Evolutionary conservation across 1,140 invertebrate species (phyloP).

Genomic region (Euura lappo): DNA sequence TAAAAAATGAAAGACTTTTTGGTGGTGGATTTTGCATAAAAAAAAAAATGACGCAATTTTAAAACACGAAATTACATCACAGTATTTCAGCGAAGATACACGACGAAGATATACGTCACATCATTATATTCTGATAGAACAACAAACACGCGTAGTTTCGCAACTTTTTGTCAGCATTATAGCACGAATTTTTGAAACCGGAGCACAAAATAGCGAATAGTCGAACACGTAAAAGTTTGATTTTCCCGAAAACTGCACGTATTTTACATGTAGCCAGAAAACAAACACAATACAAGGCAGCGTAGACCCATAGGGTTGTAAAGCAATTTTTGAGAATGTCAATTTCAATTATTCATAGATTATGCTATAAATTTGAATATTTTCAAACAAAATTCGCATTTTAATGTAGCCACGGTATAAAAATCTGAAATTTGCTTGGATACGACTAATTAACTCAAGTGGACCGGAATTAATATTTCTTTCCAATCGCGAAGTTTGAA

Average conservation of each 20-base stretch:
- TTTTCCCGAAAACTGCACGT: background rate
- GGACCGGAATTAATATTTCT: background rate
- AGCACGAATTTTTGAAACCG: background rate
- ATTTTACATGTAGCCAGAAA: background rate
- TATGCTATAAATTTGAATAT: background rate
- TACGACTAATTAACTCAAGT: too few relatives aligned
- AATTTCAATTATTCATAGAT: background rate
- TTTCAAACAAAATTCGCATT: background rate
- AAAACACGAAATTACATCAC: too few relatives aligned
- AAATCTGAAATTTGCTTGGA: too few relatives aligned
- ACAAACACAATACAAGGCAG: background rate
- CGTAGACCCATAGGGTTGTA: conserved; percentile 4
- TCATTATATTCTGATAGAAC: too few relatives aligned
- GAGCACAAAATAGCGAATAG: conserved; percentile 1
- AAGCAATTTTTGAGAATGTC: background rate
- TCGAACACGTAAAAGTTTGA: background rate
- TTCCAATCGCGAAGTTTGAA: background rate
- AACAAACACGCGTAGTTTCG: too few relatives aligned
- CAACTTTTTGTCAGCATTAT: background rate
- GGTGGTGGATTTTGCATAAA: too few relatives aligned
- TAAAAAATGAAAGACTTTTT: too few relatives aligned
- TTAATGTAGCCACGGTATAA: too few relatives aligned
- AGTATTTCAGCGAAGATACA: too few relatives aligned
- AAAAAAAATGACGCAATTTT: too few relatives aligned
- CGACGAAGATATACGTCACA: too few relatives aligned